Evolutionary conservation across 1,140 invertebrate species (phyloP), one percentile per base, ranked within the genome.

Genomic region (Drosophila virilis): DNA sequence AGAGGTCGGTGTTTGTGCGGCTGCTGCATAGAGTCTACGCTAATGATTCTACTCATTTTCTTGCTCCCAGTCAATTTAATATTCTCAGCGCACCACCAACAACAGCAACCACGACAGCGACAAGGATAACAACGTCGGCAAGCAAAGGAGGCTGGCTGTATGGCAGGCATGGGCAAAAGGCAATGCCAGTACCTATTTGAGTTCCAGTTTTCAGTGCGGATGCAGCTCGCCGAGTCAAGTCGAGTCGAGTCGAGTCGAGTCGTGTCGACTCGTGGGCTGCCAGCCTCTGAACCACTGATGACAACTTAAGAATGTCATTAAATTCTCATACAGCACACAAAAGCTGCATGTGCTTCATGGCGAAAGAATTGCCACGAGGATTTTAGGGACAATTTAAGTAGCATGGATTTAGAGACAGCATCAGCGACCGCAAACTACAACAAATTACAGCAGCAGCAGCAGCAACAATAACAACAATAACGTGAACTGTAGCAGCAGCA

Each of bases 361-460:
- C 74, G 68, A 88, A 88, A 88, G 84, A 88, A 89, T 88, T 88
- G 84, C 84, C 84, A 88, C 84, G 84, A 88, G 84, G 84, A 88
- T 88, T 88, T 88, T 88, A 88, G 84, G 84, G 84, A 88, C 84
- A 88, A 89, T 88, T 88, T 88, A 88, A 88, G 84, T 88, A 88
- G 84, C 84, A 88, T 80, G 84, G 84, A 88, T 88, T 88, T 88
- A 88, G 80, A 89, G 80, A 89, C 75, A 78, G 80, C 79, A 70
- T 66, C 71, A 68, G 45, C 60, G 42, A 45, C 52, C 17, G 51
- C 17, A 77, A 55, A 38, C 50, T 50, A 52, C 66, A 59, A 50
- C 54, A 51, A 67, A 50, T 51, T 42, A 60, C 66, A 58, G 33
- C 12, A 48, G 59, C 62, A 57, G 32, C 13, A 57, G 58, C 48